phyloP scores from a whole-genome alignment of 2,797 vertebrate genomes.

The Allenopithecus nigroviridis region DNA sequence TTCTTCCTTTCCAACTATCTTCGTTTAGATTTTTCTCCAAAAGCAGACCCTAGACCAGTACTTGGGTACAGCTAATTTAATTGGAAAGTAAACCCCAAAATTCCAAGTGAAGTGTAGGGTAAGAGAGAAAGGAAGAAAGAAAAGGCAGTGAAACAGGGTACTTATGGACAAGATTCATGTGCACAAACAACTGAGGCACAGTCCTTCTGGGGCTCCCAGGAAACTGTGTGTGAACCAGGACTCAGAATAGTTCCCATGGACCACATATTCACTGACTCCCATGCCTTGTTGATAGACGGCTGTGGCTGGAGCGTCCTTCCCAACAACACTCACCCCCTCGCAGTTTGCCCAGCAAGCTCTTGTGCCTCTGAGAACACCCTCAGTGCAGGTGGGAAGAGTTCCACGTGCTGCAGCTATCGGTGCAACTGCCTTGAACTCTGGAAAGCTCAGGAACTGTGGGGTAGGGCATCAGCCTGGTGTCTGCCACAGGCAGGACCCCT shows the following conservation, averaged over 20 bases:
- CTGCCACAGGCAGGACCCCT: neutral
- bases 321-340: accelerated
- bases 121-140: neutral
- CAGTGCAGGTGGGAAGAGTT: neutral
- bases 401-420: neutral
- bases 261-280: neutral
- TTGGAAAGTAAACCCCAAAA: neutral
- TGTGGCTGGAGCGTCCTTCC: neutral
- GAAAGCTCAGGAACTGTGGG: neutral
- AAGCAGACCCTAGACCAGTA: neutral
- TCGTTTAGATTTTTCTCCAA: neutral
- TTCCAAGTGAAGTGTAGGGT: neutral
- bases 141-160: neutral
- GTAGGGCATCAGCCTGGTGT: neutral
- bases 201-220: neutral
- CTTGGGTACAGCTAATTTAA: neutral
- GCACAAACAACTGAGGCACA: neutral
- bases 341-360: neutral
- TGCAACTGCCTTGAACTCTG: neutral
- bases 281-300: neutral
- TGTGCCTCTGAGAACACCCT: neutral
- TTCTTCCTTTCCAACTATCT: neutral
- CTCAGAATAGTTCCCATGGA: neutral
- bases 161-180: neutral
- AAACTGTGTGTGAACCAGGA: neutral